A percentile compares a stretch with the other conserved stretches of the same genome.
Evolutionary conservation across 1,140 invertebrate species (phyloP).

Genomic region (Bathynomus jamesi): DNA sequence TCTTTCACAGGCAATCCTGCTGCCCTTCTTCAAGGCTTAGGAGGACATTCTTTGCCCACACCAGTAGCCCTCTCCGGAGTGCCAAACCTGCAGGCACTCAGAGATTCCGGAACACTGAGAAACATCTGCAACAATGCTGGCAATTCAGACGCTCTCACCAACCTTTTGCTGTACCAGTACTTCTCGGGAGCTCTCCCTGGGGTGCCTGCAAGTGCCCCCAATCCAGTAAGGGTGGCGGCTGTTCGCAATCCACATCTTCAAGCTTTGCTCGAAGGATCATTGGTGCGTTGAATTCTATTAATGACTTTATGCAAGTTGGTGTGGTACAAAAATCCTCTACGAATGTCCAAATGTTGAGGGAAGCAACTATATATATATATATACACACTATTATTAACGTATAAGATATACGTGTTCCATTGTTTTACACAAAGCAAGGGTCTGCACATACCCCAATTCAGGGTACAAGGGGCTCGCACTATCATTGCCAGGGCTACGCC

Average conservation of each 20-base stretch:
- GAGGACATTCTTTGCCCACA: not conserved
- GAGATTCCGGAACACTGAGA: not conserved
- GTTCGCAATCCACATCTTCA: not conserved
- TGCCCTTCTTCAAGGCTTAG: not conserved
- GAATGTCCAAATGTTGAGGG: too few relatives aligned
- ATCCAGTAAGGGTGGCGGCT: not conserved
- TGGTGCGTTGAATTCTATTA: not conserved
- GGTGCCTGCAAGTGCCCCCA: not conserved
- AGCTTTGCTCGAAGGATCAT: constrained; percentile 3
- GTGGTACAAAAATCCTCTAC: too few relatives aligned
- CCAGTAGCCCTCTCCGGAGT: not conserved
- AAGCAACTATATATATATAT: too few relatives aligned
- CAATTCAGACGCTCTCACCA: constrained; percentile 30
- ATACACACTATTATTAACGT: too few relatives aligned
- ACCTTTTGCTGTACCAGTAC: constrained; percentile 35
- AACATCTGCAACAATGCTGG: constrained; percentile 1
- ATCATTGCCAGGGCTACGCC: too few relatives aligned
- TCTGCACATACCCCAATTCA: too few relatives aligned
- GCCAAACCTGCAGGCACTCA: not conserved
- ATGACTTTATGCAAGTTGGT: too few relatives aligned
- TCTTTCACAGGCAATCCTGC: not conserved
- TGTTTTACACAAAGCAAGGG: too few relatives aligned
- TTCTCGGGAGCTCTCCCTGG: constrained; percentile 27
- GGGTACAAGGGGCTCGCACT: too few relatives aligned
- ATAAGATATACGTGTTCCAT: too few relatives aligned